These are phyloP conservation scores for Meriones psammophilus DNA, from an alignment of 2,797 vertebrate genomes.

Conservation along the genomic window DNA sequence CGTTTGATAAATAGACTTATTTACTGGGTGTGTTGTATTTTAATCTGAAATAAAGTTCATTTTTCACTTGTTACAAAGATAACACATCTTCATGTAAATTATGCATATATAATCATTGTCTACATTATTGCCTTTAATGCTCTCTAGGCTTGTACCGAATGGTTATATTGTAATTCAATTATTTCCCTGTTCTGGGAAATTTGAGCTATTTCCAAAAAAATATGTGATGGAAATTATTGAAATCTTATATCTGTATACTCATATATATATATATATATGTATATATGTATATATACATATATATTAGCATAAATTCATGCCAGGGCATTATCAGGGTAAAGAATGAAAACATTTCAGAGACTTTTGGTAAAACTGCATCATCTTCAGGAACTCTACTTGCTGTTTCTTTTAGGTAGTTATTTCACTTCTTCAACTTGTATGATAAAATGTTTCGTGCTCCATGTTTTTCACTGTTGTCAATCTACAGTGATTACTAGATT, in stretches of 20 bases:
- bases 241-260: not conserved
- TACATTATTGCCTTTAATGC: not conserved
- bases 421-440: not conserved
- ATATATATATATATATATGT: too few relatives aligned
- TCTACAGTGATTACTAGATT: not conserved
- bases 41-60: not conserved
- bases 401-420: not conserved
- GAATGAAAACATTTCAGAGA: constrained; percentile 41
- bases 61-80: not conserved
- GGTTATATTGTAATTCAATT: not conserved
- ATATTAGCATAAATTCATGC: not conserved
- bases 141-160: not conserved
- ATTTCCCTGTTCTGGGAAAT: constrained; percentile 42
- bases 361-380: not conserved
- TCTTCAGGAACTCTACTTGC: not conserved
- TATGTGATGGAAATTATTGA: not conserved
- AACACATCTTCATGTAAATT: not conserved
- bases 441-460: not conserved
- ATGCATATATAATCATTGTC: not conserved
- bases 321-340: not conserved
- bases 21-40: not conserved
- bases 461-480: constrained; percentile 16
- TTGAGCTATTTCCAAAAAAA: not conserved
- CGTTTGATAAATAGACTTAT: not conserved
- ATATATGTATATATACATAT: not conserved